Evolutionary conservation across 1,140 invertebrate species (phyloP), one percentile per base, ranked within the genome.

Genomic region (Saccostrea cuccullata): DNA sequence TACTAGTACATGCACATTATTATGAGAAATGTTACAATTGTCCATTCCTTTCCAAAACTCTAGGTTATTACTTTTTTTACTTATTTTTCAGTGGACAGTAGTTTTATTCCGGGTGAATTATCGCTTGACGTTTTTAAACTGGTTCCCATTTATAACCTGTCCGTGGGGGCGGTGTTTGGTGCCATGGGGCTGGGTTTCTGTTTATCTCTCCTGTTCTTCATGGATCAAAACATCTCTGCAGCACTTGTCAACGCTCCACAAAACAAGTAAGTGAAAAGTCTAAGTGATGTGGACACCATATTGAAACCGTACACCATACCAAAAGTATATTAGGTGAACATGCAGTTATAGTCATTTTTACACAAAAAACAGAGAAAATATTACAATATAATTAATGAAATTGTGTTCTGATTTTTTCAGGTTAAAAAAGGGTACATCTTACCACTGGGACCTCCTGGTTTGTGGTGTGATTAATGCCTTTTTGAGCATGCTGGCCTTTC

Each of bases 161-260:
- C 89, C 17, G 85, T 91, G 73, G 92, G 94, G n/a, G 95, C 95
- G 8, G 93, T 96, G 60, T 95, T 96, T 89, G 95, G 95, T 56
- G 95, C 96, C 13, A 95, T 96, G 92, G 96, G 96, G 30, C 93
- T 97, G 4, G 96, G 96, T 9, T 97, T 97, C 92, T 96, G 96
- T 87, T 94, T 97, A 6, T 97, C 96, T 12, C 94, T 97, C 82
- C 94, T 97, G 12, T 97, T 97, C 92, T 97, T 97, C 92, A 97
- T 97, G 96, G 96, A 97, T 93, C 96, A 97, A 92, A 97, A 97
- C 92, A 97, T 97, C 83, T 96, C 96, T 13, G 95, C 95, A 55
- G 96, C 96, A 6, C 96, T 97, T 93, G 96, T 97, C 30, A 97
- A 97, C 92, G 96, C 96, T 92, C 96, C 96, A 30, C 96, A 96